A percentile compares a stretch with the other conserved stretches of the same genome.
Conservation (phyloP, 2,797 vertebrate species). For the Tragopan temminckii region DNA sequence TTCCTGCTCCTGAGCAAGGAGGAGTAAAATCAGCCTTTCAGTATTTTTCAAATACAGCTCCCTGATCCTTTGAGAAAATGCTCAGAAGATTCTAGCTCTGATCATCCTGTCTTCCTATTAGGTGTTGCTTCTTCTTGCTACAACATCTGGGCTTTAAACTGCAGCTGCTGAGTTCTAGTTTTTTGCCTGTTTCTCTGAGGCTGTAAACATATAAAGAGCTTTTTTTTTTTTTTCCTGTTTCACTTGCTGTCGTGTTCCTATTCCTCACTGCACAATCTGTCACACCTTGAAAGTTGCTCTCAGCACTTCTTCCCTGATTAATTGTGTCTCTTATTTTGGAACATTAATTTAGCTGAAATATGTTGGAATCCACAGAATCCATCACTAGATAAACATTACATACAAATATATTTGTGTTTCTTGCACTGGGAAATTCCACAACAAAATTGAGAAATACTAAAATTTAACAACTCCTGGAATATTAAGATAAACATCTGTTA, state of each 20-base stretch:
- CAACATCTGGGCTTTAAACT: background rate
- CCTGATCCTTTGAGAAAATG: background rate
- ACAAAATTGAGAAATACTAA: background rate
- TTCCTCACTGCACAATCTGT: background rate
- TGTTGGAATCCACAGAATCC: background rate
- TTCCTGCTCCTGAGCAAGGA: background rate
- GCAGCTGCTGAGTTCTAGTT: background rate
- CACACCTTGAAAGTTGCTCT: slow-evolving; percentile 10
- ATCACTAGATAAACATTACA: background rate
- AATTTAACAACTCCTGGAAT: background rate
- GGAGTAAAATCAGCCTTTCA: background rate
- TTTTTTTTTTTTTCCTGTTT: background rate
- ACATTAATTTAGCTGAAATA: slow-evolving; percentile 55
- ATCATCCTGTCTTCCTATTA: background rate
- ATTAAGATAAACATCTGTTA: background rate
- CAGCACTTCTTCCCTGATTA: background rate
- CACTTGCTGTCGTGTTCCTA: background rate
- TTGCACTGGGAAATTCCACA: background rate
- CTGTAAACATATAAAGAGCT: background rate
- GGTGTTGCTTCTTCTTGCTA: background rate
- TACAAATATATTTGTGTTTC: background rate
- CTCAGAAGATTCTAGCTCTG: background rate
- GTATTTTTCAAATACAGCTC: background rate
- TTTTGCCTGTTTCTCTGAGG: background rate
- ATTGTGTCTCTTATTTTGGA: slow-evolving; percentile 27